Percentiles rank a stretch among this genome's conserved stretches.
phyloP scores from a whole-genome alignment of 2,888 invertebrate genomes.

The Aphodius sticticus region DNA sequence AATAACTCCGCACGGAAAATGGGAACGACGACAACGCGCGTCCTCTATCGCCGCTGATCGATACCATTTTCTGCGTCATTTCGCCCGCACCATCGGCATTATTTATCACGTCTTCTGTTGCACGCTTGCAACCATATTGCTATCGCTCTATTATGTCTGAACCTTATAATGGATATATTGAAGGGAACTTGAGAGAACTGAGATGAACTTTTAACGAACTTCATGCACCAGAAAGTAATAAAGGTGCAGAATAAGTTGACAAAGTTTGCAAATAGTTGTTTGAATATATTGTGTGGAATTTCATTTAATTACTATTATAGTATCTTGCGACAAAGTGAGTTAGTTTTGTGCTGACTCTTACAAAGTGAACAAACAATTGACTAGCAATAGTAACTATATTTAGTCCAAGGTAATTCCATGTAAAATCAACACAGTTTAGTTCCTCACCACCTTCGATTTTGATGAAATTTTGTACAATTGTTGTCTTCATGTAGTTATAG shows the following conservation, averaged over 20 bases:
- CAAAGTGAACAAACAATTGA: too few relatives aligned
- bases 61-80: not conserved
- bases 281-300: not conserved
- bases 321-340: too few relatives aligned
- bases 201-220: not conserved
- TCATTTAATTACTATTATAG: too few relatives aligned
- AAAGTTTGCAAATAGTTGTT: not conserved
- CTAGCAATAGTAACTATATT: too few relatives aligned
- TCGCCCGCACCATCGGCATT: not conserved
- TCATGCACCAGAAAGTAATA: too few relatives aligned
- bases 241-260: not conserved
- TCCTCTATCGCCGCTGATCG: not conserved
- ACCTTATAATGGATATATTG: not conserved
- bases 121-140: not conserved
- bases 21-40: not conserved
- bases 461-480: too few relatives aligned
- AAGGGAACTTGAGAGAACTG: not conserved
- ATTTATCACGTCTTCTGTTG: not conserved
- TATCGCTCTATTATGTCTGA: not conserved
- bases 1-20: not conserved
- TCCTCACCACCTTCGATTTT: too few relatives aligned
- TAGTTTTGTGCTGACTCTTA: too few relatives aligned
- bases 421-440: too few relatives aligned
- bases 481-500: too few relatives aligned
- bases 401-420: too few relatives aligned